Base-by-base conservation (phyloP, 2,113 vertebrate genomes). In the Podarcis muralis region DNA sequence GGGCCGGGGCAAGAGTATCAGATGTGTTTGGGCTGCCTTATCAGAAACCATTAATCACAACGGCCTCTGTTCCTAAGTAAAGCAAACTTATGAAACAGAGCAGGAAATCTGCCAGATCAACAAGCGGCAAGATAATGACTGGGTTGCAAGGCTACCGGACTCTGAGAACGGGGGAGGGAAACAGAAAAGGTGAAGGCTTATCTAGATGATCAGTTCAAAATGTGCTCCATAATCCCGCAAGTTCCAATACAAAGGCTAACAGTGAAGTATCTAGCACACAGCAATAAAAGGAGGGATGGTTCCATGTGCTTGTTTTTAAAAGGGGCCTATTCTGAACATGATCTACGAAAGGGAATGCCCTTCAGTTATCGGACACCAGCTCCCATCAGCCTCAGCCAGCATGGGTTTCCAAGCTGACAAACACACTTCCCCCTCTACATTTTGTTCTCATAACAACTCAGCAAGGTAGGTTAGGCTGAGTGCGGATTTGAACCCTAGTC, bases 11-110 rank as follows among this genome's bases (percentile, higher is more conserved):
- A 30, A 12, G 82, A 71, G 93, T 89, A 6, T 1, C 35, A 83
- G 78, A 59, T 7, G 32, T 0, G 3, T 37, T 90, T 27, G 57
- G 32, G 53, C 57, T 90, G 37, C 81, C 85, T 87, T 53, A 72
- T 87, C 90, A 84, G 78, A 71, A 62, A 3, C 37, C 22, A 43
- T 80, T 71, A 84, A 82, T 82, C 68, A 87, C 32, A 62, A 7
- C 0, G 0, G 43, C 72, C 20, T 0, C 23, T 48, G 72, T 62
- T 48, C 0, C 57, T 85, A 74, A 48, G 71, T 22, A 6, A 23
- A 27, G 15, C 22, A 68, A n/a, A 78, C 25, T 5, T 68, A 62
- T 40, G 91, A 87, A 93, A 59, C 65, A 76, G 69, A 59, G 2
- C 1, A 32, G 90, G 81, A 88, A 35, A 48, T 86, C 1, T 0